Evolutionary conservation across 2,797 vertebrate genomes (phyloP).

Genomic region (Clarias fuscus): DNA sequence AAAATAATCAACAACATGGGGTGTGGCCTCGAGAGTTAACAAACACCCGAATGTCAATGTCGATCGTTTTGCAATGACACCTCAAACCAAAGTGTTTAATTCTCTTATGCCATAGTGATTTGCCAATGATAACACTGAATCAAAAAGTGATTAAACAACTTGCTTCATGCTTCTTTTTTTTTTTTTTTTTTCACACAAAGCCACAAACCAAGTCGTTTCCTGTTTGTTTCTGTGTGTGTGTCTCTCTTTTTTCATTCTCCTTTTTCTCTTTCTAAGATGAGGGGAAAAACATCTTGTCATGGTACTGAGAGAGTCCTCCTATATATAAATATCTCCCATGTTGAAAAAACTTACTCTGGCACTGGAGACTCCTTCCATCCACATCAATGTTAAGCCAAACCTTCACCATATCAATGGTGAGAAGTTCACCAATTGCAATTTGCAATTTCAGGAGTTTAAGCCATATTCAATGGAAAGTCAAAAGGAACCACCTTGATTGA

Average conservation of each 20-base stretch:
- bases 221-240: too few relatives aligned
- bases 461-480: too few relatives aligned
- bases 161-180: background rate
- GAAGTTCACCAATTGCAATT: background rate
- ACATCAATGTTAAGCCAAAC: background rate
- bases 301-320: background rate
- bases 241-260: too few relatives aligned
- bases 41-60: background rate
- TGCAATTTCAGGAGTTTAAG: too few relatives aligned
- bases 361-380: background rate
- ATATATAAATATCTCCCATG: background rate
- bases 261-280: background rate
- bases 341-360: background rate
- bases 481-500: too few relatives aligned
- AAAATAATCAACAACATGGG: background rate
- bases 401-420: background rate
- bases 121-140: too few relatives aligned
- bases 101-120: background rate
- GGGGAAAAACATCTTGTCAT: background rate
- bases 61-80: background rate
- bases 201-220: background rate
- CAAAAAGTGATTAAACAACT: background rate
- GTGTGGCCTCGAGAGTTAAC: background rate
- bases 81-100: background rate
- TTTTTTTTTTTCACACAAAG: background rate